Conservation (phyloP, 2,888 invertebrate species). For the Suillia variegata region DNA sequence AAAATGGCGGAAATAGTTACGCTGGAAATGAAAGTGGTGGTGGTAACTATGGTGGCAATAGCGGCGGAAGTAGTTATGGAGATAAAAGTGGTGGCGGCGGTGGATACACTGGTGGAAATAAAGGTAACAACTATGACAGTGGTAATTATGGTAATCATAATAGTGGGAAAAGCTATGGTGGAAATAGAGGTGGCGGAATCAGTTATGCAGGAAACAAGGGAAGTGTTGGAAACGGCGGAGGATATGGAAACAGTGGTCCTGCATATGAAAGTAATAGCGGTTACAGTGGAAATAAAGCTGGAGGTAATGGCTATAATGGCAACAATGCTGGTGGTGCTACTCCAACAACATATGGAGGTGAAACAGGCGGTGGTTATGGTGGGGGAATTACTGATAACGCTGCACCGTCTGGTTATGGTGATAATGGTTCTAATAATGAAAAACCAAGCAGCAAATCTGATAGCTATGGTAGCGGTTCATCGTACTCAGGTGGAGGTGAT, state of each 20-base stretch:
- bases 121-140: background rate
- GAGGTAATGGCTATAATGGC: background rate
- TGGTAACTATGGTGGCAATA: constrained; percentile 18
- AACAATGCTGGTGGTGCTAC: background rate
- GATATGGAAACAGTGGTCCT: background rate
- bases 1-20: background rate
- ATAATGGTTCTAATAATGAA: background rate
- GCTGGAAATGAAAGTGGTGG: constrained; percentile 6
- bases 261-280: background rate
- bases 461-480: background rate
- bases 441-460: background rate
- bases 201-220: background rate
- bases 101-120: background rate
- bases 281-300: background rate
- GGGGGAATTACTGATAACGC: no score
- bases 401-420: background rate
- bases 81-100: background rate
- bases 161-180: constrained; percentile 12
- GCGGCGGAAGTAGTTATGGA: constrained; percentile 13
- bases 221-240: background rate
- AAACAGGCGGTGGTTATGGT: constrained; percentile 20
- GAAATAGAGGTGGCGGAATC: constrained; percentile 2
- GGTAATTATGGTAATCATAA: constrained; percentile 1
- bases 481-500: background rate
- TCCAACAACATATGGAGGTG: constrained; percentile 10